Conservation (phyloP, 1,140 invertebrate genomes). For the Eubasilissa regina region DNA sequence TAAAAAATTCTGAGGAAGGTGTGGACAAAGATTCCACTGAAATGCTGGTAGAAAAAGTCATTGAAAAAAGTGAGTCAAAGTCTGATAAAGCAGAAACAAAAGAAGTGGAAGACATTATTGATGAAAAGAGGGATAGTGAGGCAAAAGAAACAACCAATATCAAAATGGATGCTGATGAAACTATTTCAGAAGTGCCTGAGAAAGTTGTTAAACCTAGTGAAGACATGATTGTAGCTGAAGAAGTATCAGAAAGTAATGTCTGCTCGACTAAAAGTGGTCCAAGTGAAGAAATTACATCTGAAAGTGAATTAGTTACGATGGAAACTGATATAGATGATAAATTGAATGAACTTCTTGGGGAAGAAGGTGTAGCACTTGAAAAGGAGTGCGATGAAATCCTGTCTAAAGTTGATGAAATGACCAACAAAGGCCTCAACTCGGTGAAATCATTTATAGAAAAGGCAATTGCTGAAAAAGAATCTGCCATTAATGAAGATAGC, state of each 20-base stretch:
- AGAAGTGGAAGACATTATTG: not conserved
- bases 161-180: constrained; percentile 19
- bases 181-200: not conserved
- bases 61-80: constrained; percentile 10
- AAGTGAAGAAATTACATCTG: not conserved
- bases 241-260: constrained; percentile 10
- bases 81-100: not conserved
- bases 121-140: not conserved
- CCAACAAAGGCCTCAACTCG: constrained; percentile 27
- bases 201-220: constrained; percentile 7
- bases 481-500: not conserved
- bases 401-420: constrained; percentile 54
- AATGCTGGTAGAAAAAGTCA: constrained; percentile 28
- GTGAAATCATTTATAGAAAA: constrained; percentile 42
- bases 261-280: not conserved
- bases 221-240: constrained; percentile 3
- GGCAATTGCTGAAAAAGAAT: constrained; percentile 44
- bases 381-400: constrained; percentile 55
- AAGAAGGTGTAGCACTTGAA: constrained; percentile 53
- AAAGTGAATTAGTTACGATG: not conserved
- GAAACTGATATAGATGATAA: constrained; percentile 42
- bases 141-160: not conserved
- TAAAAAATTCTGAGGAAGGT: not conserved
- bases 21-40: constrained; percentile 9
- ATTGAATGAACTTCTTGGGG: constrained; percentile 52